These are phyloP conservation scores for Mus minutoides DNA, from an alignment of 2,797 vertebrate genomes.

Conservation along the genomic window DNA sequence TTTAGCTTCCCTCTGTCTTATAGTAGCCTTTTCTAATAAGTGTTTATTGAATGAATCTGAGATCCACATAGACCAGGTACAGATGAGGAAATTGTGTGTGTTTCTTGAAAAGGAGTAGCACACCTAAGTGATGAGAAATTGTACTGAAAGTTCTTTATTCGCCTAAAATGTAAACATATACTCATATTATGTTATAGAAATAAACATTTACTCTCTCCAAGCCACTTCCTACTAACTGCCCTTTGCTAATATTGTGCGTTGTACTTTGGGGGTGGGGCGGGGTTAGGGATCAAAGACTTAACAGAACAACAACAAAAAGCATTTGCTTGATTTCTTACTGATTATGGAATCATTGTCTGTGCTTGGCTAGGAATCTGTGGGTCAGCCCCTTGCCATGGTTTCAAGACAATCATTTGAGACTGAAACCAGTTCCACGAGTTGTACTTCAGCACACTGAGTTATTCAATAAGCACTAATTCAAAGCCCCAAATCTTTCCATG, in stretches of 20 bases:
- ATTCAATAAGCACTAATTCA: conserved; percentile 71
- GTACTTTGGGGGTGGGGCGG: neutral
- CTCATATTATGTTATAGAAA: neutral
- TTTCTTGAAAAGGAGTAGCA: conserved; percentile 31
- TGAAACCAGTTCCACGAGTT: conserved; percentile 72
- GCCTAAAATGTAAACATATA: neutral
- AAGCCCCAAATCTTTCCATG: conserved; percentile 64
- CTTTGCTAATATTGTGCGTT: conserved; percentile 13
- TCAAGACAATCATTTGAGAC: conserved; percentile 76
- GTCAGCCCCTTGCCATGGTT: conserved; percentile 62
- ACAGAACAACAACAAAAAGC: neutral
- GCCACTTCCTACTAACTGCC: neutral
- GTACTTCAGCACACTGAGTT: conserved; percentile 66
- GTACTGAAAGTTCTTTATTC: neutral
- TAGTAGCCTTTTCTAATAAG: neutral
- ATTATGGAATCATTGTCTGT: conserved; percentile 69
- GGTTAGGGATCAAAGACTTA: neutral
- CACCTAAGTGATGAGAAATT: neutral
- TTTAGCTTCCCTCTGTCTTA: neutral
- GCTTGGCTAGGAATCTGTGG: conserved; percentile 57
- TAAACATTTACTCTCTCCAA: neutral
- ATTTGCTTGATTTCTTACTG: conserved; percentile 55
- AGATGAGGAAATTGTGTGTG: neutral
- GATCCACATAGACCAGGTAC: neutral
- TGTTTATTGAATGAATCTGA: conserved; percentile 29